Conservation (phyloP, 2,888 invertebrate genomes). For the Globia sparganii region DNA sequence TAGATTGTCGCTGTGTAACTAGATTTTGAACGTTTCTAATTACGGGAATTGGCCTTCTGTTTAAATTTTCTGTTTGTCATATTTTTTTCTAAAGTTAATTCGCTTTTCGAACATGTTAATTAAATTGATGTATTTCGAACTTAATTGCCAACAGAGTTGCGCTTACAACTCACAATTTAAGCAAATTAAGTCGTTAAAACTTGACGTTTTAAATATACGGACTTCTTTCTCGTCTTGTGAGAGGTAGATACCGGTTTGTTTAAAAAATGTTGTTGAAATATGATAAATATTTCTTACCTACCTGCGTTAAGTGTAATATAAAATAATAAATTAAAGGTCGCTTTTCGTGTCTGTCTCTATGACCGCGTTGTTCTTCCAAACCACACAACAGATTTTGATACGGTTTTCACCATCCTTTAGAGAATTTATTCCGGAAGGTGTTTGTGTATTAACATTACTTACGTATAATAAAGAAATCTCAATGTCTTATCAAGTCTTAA, state of each 20-base stretch:
- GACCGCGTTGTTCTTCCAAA: neutral
- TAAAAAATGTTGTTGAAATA: neutral
- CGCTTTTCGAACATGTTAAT: neutral
- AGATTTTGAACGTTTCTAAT: neutral
- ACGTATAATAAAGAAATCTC: neutral
- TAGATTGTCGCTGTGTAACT: neutral
- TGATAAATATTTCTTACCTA: neutral
- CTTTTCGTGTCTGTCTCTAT: neutral
- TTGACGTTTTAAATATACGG: conserved; percentile 43
- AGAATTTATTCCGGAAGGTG: neutral
- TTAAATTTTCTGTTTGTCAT: neutral
- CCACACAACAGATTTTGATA: neutral
- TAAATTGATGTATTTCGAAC: conserved; percentile 20
- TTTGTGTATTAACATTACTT: neutral
- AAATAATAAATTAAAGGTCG: neutral
- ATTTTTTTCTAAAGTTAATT: neutral
- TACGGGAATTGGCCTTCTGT: conserved; percentile 5
- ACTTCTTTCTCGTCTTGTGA: neutral
- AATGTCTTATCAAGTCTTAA: neutral
- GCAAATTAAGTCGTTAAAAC: conserved; percentile 44
- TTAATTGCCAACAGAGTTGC: conserved; percentile 31
- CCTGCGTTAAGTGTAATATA: neutral
- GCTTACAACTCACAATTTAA: conserved; percentile 31
- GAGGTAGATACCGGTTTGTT: conserved; percentile 1
- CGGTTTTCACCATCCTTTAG: neutral